These are phyloP conservation scores for Spermophilus dauricus DNA, from an alignment of 2,113 vertebrate species.

Conservation along the genomic window DNA sequence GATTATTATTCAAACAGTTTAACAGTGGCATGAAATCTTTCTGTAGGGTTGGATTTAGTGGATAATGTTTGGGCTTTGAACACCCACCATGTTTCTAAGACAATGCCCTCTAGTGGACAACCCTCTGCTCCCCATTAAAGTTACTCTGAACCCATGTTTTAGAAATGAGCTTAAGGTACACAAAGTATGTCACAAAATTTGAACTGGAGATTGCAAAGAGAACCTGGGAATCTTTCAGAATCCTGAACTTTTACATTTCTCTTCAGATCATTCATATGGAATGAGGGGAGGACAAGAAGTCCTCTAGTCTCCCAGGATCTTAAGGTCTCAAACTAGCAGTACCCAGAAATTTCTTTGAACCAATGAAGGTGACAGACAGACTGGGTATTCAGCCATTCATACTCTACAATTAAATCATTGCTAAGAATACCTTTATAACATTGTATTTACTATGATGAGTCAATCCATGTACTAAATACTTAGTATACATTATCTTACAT, in stretches of 20 bases:
- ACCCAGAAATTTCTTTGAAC: background rate
- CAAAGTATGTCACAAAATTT: background rate
- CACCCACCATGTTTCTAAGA: background rate
- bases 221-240: background rate
- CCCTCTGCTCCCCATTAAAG: background rate
- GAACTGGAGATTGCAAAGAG: background rate
- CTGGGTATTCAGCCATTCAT: background rate
- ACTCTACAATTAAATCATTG: conserved; percentile 18
- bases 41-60: background rate
- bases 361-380: background rate
- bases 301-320: background rate
- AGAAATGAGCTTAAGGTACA: background rate
- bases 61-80: background rate
- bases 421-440: conserved; percentile 39
- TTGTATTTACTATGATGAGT: background rate
- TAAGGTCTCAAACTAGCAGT: background rate
- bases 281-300: background rate
- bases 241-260: background rate
- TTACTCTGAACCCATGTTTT: background rate
- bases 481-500: background rate
- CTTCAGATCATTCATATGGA: background rate
- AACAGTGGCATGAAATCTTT: background rate
- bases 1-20: conserved; percentile 29
- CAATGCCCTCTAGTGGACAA: background rate
- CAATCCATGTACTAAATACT: background rate